A percentile compares a stretch with the other conserved stretches of the same genome.
Conservation (phyloP, 2,888 invertebrate genomes). For the Apamea epomidion region DNA sequence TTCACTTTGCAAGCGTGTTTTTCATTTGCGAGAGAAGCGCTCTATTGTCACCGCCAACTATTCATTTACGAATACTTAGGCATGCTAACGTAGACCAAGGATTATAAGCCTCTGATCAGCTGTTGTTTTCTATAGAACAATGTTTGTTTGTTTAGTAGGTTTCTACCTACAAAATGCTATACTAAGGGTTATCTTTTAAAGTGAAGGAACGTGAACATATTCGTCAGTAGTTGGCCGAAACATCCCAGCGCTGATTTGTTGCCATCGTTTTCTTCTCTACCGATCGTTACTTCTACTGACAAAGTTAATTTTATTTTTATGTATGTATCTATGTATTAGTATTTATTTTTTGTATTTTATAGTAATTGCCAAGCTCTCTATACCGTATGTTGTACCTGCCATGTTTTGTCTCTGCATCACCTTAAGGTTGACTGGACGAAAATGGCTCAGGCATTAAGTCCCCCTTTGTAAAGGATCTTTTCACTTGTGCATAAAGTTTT, state of each 20-base stretch:
- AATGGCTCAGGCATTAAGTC: too few relatives aligned
- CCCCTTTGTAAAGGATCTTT: too few relatives aligned
- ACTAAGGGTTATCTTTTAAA: background rate
- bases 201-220: background rate
- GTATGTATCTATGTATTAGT: background rate
- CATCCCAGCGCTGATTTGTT: background rate
- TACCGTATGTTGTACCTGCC: background rate
- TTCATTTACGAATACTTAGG: slow-evolving; percentile 64
- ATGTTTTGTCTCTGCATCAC: background rate
- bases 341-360: background rate
- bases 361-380: background rate
- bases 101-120: slow-evolving; percentile 2
- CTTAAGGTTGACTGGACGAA: background rate
- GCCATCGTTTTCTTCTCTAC: background rate
- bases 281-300: background rate
- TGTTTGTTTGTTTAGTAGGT: background rate
- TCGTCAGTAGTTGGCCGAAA: background rate
- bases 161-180: background rate
- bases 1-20: slow-evolving; percentile 80
- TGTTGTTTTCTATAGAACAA: background rate
- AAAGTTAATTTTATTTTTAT: background rate
- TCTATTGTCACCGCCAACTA: slow-evolving; percentile 69
- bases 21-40: slow-evolving; percentile 79
- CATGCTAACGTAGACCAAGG: background rate
- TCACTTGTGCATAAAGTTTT: too few relatives aligned